Base-by-base conservation (phyloP, 2,797 vertebrate genomes). In the Sphenopsis melanotis region DNA sequence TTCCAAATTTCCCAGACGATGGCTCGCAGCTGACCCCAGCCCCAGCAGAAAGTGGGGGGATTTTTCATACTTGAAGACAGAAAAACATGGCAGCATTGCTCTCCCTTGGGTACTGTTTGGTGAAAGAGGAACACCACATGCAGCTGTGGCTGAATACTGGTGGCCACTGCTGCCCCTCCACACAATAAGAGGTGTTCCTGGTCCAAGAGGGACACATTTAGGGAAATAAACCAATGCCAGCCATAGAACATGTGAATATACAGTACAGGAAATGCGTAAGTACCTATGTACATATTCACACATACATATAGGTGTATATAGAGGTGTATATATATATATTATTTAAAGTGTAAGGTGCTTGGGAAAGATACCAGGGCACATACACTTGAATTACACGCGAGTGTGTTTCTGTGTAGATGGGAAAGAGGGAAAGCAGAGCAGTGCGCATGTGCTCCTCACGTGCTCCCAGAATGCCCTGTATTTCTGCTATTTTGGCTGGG, bases 401-500 rank as follows among this genome's bases (percentile, higher is more conserved):
- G 20, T 9, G 7, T 39, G 36, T 68, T 57, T 72, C 34, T 60
- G 44, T 79, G 20, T 56, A 7, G 36, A 22, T 32, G 30, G 36
- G 32, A 72, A 64, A 57, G 61, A 23, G 53, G 30, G 46, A 23
- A 52, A 85, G 60, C 68, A 56, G 26, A 83, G 68, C 71, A 77
- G 16, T 30, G 64, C 44, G 68, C 50, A 27, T 50, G 79, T 87
- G 39, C 42, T 87, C 27, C 81, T 95, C 60, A 9, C 72, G 49
- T 59, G 63, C 57, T 82, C 79, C 68, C 39, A 34, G 57, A 87
- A 83, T 76, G 71, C 82, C 53, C 57, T 85, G 6, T 46, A 71
- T 81, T 88, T 64, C 65, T 95, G 87, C 63, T 89, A 8, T 80
- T 90, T 91, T 87, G 78, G 71, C 82, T 83, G 76, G 65, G 69